These are phyloP conservation scores for Sinocyclocheilus rhinocerous DNA, from an alignment of 2,113 vertebrate species.

Conservation along the genomic window DNA sequence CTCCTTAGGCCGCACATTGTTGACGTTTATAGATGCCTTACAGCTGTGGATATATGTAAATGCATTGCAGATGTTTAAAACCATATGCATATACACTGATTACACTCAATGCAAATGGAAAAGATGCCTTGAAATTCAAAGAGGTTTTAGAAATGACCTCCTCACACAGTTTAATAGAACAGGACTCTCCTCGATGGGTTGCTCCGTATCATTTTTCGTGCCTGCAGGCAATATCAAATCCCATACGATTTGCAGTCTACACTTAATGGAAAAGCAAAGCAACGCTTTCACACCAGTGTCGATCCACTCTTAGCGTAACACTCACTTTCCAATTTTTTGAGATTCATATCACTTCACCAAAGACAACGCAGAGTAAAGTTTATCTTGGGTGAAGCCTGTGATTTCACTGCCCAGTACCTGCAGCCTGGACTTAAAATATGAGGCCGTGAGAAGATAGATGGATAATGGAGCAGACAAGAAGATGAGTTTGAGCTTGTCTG, in stretches of 20 bases:
- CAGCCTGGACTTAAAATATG: slow-evolving; percentile 28
- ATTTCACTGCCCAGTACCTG: slow-evolving; percentile 24
- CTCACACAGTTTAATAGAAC: background rate
- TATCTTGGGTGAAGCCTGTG: slow-evolving; percentile 32
- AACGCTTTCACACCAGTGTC: slow-evolving; percentile 5
- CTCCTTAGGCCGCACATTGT: background rate
- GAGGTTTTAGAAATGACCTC: slow-evolving; percentile 6
- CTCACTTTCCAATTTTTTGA: slow-evolving; percentile 24
- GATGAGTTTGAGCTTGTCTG: background rate
- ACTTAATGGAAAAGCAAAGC: slow-evolving; percentile 15
- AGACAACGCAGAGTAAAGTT: slow-evolving; percentile 43
- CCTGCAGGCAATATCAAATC: slow-evolving; percentile 23
- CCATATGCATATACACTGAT: slow-evolving; percentile 28
- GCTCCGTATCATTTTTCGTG: slow-evolving; percentile 32
- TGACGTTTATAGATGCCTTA: background rate
- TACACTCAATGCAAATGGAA: background rate
- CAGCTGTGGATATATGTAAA: slow-evolving; percentile 22
- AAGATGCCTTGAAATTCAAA: slow-evolving; percentile 15
- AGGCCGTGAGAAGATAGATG: background rate
- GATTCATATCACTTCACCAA: background rate
- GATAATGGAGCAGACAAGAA: slow-evolving; percentile 13
- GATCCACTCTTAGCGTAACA: background rate
- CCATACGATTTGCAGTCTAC: background rate
- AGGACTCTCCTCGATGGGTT: slow-evolving; percentile 6
- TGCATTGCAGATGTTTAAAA: slow-evolving; percentile 22